Evolutionary conservation across 2,797 vertebrate species (phyloP).

Genomic region (Halcyon smyrnensis): DNA sequence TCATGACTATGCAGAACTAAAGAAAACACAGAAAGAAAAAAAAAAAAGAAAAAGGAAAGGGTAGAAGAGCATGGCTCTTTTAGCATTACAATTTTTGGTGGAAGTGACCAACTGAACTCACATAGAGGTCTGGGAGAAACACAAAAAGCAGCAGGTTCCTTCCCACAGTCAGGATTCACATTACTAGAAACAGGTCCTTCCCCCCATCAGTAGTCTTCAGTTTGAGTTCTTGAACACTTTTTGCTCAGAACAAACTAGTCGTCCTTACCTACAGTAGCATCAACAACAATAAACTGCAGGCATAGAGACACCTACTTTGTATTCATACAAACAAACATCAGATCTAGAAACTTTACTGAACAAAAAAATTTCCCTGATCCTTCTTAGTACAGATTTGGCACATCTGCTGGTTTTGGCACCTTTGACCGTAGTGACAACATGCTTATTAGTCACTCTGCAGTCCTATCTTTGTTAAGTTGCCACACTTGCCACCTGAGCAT

Average conservation of each 20-base stretch:
- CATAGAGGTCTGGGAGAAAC: not conserved
- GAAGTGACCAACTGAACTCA: not conserved
- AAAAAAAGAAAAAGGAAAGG: not conserved
- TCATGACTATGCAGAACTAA: not conserved
- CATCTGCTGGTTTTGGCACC: not conserved
- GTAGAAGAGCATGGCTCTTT: not conserved
- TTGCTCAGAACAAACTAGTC: not conserved
- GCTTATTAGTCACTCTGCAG: not conserved
- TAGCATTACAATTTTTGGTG: not conserved
- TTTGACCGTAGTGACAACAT: not conserved
- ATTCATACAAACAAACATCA: not conserved
- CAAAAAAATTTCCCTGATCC: not conserved
- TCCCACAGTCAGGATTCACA: not conserved
- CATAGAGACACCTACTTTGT: not conserved
- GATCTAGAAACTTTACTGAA: not conserved
- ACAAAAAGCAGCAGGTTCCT: not conserved
- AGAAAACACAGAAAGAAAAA: not conserved
- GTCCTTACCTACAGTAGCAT: not conserved
- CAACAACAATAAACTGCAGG: not conserved
- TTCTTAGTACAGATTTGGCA: not conserved
- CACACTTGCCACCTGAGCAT: not conserved
- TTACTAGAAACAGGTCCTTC: not conserved
- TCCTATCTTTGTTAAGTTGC: not conserved
- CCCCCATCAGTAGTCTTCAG: not conserved
- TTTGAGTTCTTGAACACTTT: not conserved